phyloP scores from a whole-genome alignment of 2,797 vertebrate species.

The Melanotaenia maccullochi region DNA sequence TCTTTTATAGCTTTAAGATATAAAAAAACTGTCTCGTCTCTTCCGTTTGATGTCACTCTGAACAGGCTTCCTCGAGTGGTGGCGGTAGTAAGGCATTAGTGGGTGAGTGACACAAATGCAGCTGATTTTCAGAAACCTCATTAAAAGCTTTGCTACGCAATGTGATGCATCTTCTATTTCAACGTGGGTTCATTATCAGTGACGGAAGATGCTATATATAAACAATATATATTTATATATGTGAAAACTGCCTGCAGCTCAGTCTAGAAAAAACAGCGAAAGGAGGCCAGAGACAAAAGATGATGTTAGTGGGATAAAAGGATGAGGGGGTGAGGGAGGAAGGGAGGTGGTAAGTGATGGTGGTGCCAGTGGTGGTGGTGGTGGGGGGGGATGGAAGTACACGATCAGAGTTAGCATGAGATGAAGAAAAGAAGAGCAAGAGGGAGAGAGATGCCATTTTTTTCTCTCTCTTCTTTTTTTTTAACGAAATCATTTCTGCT shows the following conservation, averaged over 20 bases:
- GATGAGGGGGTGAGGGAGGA: constrained; percentile 63
- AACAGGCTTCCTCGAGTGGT: constrained; percentile 3
- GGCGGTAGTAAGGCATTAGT: neutral
- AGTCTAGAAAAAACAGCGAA: constrained; percentile 58
- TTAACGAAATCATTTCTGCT: constrained; percentile 32
- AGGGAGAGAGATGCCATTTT: constrained; percentile 44
- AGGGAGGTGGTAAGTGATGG: constrained; percentile 67
- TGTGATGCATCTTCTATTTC: constrained; percentile 32
- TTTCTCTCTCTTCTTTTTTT: constrained; percentile 32
- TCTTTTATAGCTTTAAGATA: constrained; percentile 11
- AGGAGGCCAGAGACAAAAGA: constrained; percentile 76
- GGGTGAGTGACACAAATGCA: constrained; percentile 37
- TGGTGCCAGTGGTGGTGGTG: constrained; percentile 26
- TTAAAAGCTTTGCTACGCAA: constrained; percentile 19
- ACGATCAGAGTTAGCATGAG: constrained; percentile 43
- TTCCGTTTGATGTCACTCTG: constrained; percentile 32
- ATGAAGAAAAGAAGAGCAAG: constrained; percentile 41
- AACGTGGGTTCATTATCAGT: constrained; percentile 44
- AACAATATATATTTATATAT: constrained; percentile 32
- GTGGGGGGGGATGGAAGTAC: constrained; percentile 18
- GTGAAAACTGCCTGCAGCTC: constrained; percentile 61
- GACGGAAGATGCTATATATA: constrained; percentile 57
- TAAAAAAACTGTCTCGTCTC: constrained; percentile 10
- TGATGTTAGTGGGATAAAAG: constrained; percentile 67
- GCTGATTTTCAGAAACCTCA: constrained; percentile 31